Percentiles rank a stretch among this genome's conserved stretches.
Evolutionary conservation across 2,113 vertebrate species (phyloP).

Genomic region (Eonycteris spelaea): DNA sequence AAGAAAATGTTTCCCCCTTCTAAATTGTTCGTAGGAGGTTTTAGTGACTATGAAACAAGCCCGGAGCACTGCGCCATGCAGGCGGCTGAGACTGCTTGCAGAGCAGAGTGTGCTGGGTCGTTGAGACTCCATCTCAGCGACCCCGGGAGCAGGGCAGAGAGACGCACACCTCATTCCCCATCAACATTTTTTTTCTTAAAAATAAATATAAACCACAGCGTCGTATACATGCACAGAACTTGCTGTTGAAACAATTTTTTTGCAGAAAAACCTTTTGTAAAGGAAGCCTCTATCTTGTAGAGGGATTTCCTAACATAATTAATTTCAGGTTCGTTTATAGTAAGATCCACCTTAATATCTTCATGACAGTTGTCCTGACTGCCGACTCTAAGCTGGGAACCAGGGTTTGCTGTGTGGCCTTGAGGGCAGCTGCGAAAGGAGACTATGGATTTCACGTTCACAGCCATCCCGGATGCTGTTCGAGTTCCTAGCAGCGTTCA

Average conservation of each 20-base stretch:
- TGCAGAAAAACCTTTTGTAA: neutral
- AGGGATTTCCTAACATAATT: fast-evolving
- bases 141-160: neutral
- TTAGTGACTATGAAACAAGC: neutral
- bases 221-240: neutral
- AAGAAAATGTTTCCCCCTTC: neutral
- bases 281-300: neutral
- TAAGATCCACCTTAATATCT: neutral
- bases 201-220: neutral
- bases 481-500: fast-evolving
- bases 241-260: neutral
- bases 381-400: neutral
- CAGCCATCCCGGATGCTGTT: neutral
- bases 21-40: neutral
- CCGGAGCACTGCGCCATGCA: neutral
- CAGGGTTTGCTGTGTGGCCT: neutral
- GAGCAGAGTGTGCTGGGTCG: neutral
- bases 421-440: neutral
- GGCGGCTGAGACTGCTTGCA: neutral
- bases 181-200: neutral
- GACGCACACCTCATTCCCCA: fast-evolving
- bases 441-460: fast-evolving
- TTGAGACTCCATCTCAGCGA: neutral
- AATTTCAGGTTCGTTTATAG: neutral
- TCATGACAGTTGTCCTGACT: neutral